Conservation (phyloP, 1,140 invertebrate species). For the Drosophila lini region DNA sequence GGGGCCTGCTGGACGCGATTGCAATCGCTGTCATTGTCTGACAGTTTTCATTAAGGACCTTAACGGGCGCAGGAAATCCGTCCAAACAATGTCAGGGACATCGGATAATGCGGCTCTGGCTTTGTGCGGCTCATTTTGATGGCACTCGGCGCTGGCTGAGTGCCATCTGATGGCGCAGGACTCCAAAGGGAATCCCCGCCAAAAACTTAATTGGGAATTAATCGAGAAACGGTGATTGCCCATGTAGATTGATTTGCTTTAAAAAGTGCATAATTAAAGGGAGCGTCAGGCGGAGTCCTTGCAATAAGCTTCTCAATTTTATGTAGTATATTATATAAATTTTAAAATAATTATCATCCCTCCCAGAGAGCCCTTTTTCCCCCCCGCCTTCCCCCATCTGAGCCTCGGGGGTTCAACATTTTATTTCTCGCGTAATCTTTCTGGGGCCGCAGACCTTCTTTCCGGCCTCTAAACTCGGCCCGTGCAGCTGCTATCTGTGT, state of each 20-base stretch:
- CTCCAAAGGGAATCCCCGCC: neutral
- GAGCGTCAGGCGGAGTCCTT: neutral
- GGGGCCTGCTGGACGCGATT: slow-evolving; percentile 8
- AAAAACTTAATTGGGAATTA: slow-evolving; percentile 34
- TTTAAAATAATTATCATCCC: neutral
- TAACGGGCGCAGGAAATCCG: slow-evolving; percentile 28
- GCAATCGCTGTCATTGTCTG: slow-evolving; percentile 56
- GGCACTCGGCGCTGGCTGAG: slow-evolving; percentile 31
- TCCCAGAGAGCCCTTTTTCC: neutral
- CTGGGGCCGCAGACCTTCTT: neutral
- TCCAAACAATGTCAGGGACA: slow-evolving; percentile 47
- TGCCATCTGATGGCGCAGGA: slow-evolving; percentile 33
- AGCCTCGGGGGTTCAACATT: neutral
- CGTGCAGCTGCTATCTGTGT: slow-evolving; percentile 30
- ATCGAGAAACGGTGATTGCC: slow-evolving; percentile 6
- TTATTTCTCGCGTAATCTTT: slow-evolving; percentile 21
- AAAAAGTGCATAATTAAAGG: neutral
- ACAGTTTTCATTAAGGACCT: slow-evolving; percentile 59
- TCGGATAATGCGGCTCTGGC: slow-evolving; percentile 42
- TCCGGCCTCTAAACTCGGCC: neutral
- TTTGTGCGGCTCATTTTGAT: slow-evolving; percentile 49
- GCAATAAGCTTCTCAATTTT: neutral
- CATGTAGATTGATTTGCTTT: neutral
- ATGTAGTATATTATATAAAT: neutral
- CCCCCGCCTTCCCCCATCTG: neutral